phyloP scores from a whole-genome alignment of 1,140 invertebrate species.

The Drosophila orena region DNA sequence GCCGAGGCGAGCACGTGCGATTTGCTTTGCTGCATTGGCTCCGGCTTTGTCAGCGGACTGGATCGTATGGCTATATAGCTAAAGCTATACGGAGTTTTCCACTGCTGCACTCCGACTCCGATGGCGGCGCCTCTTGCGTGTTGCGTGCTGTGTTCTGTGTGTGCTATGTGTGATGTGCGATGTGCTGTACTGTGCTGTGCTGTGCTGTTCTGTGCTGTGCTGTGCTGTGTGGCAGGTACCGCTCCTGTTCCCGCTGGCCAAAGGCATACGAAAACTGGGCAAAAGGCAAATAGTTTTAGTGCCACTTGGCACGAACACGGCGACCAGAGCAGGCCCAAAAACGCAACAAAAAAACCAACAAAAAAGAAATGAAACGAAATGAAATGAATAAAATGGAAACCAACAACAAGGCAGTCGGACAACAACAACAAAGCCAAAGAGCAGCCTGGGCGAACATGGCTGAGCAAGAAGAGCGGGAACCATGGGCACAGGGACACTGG shows the following conservation, averaged over 20 bases:
- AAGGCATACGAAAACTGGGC: constrained; percentile 45
- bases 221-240: constrained; percentile 37
- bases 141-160: constrained; percentile 36
- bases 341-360: constrained; percentile 9
- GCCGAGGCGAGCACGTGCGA: constrained; percentile 68
- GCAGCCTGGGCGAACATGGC: constrained; percentile 64
- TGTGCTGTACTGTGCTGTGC: constrained; percentile 3
- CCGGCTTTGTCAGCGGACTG: constrained; percentile 9
- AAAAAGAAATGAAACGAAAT: neutral
- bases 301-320: constrained; percentile 77
- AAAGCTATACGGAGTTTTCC: constrained; percentile 21
- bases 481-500: constrained; percentile 5
- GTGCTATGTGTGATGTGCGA: constrained; percentile 1
- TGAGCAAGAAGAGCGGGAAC: constrained; percentile 28
- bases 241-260: constrained; percentile 15
- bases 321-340: constrained; percentile 50
- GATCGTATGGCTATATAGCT: constrained; percentile 10
- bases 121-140: constrained; percentile 45
- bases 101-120: constrained; percentile 34
- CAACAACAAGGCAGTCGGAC: constrained; percentile 17
- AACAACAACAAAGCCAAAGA: constrained; percentile 41
- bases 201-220: constrained; percentile 5
- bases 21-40: constrained; percentile 65
- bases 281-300: constrained; percentile 82
- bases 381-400: neutral